Conservation (phyloP, 1,140 invertebrate species). For the Diabrotica undecimpunctata region DNA sequence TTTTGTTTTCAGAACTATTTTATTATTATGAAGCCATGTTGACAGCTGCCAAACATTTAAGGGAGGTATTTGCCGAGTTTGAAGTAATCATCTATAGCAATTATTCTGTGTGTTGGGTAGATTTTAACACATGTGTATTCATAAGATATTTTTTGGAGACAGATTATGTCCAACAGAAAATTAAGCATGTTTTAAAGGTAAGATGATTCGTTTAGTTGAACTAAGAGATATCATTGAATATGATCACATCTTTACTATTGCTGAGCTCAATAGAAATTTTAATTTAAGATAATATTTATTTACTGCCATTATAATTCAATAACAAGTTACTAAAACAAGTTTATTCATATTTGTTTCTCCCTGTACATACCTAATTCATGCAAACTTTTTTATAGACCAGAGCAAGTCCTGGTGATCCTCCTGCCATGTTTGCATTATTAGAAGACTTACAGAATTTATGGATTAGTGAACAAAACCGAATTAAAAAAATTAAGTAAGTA, state of each 20-base stretch:
- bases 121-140: conserved; percentile 39
- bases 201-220: neutral
- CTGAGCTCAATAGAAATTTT: too few relatives aligned
- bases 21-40: conserved; percentile 39
- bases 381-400: conserved; percentile 22
- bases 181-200: conserved; percentile 27
- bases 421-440: conserved; percentile 24
- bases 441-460: conserved; percentile 29
- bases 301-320: too few relatives aligned
- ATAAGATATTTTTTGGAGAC: conserved; percentile 39
- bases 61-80: conserved; percentile 34
- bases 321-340: too few relatives aligned
- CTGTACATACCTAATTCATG: too few relatives aligned
- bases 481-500: conserved; percentile 26
- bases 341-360: too few relatives aligned
- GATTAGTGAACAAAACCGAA: conserved; percentile 24
- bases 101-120: conserved; percentile 37
- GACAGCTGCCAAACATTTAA: conserved; percentile 33
- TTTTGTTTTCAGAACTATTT: conserved; percentile 32
- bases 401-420: conserved; percentile 23
- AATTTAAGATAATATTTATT: too few relatives aligned
- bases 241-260: too few relatives aligned
- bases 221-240: neutral
- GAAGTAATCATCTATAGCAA: conserved; percentile 36
- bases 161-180: conserved; percentile 28